Evolutionary conservation across 1,140 invertebrate species (phyloP), one percentile per base, ranked within the genome.

Genomic region (Zaprionus ornatus): DNA sequence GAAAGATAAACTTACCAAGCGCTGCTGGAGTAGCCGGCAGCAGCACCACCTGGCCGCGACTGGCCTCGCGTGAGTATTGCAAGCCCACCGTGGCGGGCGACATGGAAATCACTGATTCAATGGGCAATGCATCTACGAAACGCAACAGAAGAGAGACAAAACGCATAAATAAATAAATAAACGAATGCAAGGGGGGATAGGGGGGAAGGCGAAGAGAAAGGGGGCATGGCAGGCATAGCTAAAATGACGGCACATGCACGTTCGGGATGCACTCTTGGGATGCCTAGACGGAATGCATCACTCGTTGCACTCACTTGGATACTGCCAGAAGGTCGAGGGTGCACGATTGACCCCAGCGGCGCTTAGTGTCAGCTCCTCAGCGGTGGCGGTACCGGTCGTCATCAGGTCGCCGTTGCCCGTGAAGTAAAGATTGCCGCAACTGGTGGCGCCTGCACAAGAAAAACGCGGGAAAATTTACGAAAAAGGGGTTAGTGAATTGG

Each of bases 51-150:
- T 97, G 96, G 40, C 97, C 96, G 19, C 95, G 96, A 15, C 96
- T 94, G 23, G 97, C 96, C 93, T 98, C 97, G 55, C 97, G 94
- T 50, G 96, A 96, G 77, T 98, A 94, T 92, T 97, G 97, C 93
- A 96, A 96, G 62, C 96, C 96, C 65, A 95, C 94, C 88, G 95
- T 94, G 60, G 95, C 94, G 92, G 95, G 93, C 60, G 95, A 94
- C 94, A 94, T 95, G 91, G 93, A 95, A 79, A 95, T 94, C 93
- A 95, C 95, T 82, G 95, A 95, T 91, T 95, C 95, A 93, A 95
- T 94, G 45, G 95, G 95, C 81, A 96, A 93, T 93, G 94, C 94
- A 77, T 95, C 94, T 94, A 93, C 60, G 45, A 93, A 81, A 87
- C 76, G 79, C 83, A 87, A 86, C 77, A 71, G 93, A 60, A 85